Evolutionary conservation across 2,888 invertebrate species (phyloP).

Genomic region (Eupithecia subumbrata): DNA sequence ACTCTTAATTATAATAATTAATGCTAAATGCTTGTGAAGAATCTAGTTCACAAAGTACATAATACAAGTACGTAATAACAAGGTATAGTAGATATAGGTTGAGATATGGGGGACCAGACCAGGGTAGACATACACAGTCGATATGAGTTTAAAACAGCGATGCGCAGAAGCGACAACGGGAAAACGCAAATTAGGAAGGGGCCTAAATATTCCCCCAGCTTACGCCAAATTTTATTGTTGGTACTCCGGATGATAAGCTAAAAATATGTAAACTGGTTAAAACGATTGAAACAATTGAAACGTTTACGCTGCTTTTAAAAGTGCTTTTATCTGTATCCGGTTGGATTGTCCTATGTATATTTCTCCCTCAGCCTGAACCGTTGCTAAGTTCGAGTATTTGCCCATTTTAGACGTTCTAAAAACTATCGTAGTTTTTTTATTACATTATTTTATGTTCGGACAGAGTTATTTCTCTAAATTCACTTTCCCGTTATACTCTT

Average conservation of each 20-base stretch:
- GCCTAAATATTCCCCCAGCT: constrained; percentile 22
- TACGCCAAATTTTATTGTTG: constrained; percentile 17
- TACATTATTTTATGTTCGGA: not conserved
- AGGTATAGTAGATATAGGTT: constrained; percentile 5
- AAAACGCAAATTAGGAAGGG: constrained; percentile 38
- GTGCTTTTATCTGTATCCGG: constrained; percentile 21
- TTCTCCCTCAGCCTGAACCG: not conserved
- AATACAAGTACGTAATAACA: constrained; percentile 13
- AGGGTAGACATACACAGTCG: constrained; percentile 12
- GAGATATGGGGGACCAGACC: not conserved
- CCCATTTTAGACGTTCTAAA: not conserved
- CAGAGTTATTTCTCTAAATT: not conserved
- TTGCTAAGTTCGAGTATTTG: not conserved
- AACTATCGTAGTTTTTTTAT: not conserved
- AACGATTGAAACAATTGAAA: not conserved
- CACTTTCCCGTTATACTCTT: constrained; percentile 6
- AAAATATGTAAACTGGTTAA: not conserved
- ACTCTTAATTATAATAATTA: constrained; percentile 48
- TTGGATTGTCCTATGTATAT: constrained; percentile 11
- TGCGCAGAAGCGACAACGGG: constrained; percentile 24
- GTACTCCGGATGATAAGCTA: not conserved
- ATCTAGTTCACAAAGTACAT: constrained; percentile 29
- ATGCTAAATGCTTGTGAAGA: constrained; percentile 50
- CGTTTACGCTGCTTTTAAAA: not conserved
- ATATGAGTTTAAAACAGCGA: constrained; percentile 15